These are phyloP conservation scores for Cynopterus brachyotis DNA, from an alignment of 2,113 vertebrate species.

Conservation along the genomic window DNA sequence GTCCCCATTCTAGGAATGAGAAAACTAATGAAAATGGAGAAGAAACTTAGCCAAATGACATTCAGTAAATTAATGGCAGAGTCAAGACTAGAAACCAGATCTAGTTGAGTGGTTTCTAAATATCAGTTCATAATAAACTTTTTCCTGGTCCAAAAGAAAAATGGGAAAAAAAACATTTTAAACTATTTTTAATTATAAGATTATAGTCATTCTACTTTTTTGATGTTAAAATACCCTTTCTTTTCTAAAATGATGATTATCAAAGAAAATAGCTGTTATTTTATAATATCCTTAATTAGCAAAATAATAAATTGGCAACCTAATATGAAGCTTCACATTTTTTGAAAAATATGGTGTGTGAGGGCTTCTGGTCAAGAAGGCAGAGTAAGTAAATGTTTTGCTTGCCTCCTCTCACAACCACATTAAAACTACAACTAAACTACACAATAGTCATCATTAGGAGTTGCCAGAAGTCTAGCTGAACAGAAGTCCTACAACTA, in stretches of 20 bases:
- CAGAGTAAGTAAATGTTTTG: no score
- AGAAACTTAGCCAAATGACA: neutral
- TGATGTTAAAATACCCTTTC: conserved; percentile 9
- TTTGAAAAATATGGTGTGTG: neutral
- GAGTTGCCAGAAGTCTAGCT: no score
- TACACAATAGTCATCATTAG: no score
- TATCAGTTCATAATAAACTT: conserved; percentile 1
- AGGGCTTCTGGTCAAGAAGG: neutral
- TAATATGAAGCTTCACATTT: neutral
- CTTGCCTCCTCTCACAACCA: no score
- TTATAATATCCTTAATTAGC: neutral
- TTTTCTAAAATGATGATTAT: conserved; percentile 28
- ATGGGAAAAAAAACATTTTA: neutral
- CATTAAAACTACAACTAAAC: no score
- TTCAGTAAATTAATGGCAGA: neutral
- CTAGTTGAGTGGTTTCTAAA: neutral
- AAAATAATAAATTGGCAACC: conserved; percentile 8
- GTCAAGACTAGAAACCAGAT: neutral
- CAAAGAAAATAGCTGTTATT: neutral
- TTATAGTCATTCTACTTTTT: neutral
- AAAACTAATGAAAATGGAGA: neutral
- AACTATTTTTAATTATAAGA: conserved; percentile 6
- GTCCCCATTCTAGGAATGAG: neutral
- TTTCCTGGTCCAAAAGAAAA: neutral
- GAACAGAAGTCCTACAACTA: no score